Base-by-base conservation (phyloP, 2,888 invertebrate genomes). In the Leptopilina myrica region DNA sequence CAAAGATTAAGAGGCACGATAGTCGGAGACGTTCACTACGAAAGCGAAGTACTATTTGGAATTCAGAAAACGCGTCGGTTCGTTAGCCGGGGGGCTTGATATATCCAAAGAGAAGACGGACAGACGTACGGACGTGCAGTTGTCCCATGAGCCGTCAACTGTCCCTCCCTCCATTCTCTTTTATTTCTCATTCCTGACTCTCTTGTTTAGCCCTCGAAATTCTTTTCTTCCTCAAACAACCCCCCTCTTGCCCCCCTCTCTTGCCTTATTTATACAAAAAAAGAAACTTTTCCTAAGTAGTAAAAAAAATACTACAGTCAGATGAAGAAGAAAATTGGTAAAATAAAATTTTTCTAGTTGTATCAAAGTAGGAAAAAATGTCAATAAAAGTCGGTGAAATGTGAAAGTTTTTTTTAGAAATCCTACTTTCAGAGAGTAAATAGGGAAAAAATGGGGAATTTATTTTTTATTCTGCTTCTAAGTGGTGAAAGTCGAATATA, bases 1-100 rank as follows among this genome's bases (percentile, higher is more conserved):
- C 20, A 80, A 82, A 75, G 78, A 80, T 83, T 81, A 79, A 81
- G 77, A 76, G 73, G 40, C 64, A 66, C 15, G 66, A 78, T 86
- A 81, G 84, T 33, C 33, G 76, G 80, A 33, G n/a, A 73, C 73
- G 73, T 53, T n/a, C 53, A 46, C 9, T 46, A 5, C 46, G 46
- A 46, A 33, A 33, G 33, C n/a, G 46, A 65, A 26, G 59, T 15
- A 76, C 87, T 86, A 84, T 88, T 89, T 88, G 84, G 85, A 81
- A 89, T 90, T 89, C 89, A 84, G 86, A 86, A 85, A 85, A 86
- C 88, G 88, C 84, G 76, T 83, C 67, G 85, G 88, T 88, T 90
- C 87, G 88, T 90, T 90, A 90, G 89, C 84, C 81, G 49, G 20
- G 40, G 40, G 76, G 64, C 76, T 76, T 76, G 69, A 69, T 56